These are phyloP conservation scores for Dynastes maya DNA, from an alignment of 2,888 invertebrate genomes.

Conservation along the genomic window DNA sequence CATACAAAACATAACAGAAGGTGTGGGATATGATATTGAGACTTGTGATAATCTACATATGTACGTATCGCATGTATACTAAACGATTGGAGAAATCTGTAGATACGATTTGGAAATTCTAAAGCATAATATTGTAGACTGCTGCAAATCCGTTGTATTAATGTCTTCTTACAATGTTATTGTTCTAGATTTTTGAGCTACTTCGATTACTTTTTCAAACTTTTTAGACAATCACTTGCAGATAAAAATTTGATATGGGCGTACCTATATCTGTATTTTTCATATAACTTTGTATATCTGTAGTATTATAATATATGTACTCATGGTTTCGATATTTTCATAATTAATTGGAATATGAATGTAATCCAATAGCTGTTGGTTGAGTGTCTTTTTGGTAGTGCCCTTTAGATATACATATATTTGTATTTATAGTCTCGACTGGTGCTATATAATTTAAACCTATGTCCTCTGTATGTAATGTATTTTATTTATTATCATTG, in stretches of 20 bases:
- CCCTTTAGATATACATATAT: constrained; percentile 52
- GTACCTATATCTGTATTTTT: constrained; percentile 27
- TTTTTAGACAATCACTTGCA: constrained; percentile 45
- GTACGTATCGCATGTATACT: not conserved
- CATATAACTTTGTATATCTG: constrained; percentile 35
- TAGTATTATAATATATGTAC: constrained; percentile 1
- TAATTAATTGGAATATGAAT: constrained; percentile 36
- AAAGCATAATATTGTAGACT: not conserved
- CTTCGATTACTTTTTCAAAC: constrained; percentile 6
- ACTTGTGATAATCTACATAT: constrained; percentile 23
- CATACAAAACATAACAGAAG: constrained; percentile 32
- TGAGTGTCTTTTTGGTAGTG: constrained; percentile 47
- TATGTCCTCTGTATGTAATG: constrained; percentile 66
- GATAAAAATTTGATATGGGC: constrained; percentile 34
- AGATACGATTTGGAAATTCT: not conserved
- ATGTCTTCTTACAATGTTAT: constrained; percentile 15
- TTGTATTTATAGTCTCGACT: constrained; percentile 69
- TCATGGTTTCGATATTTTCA: constrained; percentile 27
- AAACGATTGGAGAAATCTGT: not conserved
- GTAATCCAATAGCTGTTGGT: constrained; percentile 34
- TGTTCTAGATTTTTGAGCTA: not conserved
- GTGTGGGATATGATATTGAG: constrained; percentile 24
- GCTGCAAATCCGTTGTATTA: not conserved
- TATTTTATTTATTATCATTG: constrained; percentile 62
- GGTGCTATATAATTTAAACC: constrained; percentile 70